phyloP scores from a whole-genome alignment of 2,797 vertebrate species.

The Neosalanx taihuensis region DNA sequence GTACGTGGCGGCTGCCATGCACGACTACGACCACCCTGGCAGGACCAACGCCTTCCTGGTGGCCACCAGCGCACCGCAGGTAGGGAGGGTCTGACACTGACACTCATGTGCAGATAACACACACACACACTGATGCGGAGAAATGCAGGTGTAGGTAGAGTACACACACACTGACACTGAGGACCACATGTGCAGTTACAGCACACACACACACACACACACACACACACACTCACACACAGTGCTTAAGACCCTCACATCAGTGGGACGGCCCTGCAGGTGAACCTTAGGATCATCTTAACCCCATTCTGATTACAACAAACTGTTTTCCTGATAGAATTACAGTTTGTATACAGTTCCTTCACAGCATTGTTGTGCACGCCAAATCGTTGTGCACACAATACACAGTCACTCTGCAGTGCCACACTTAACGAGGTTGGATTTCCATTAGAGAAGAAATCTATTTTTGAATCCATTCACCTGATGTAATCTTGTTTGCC shows the following conservation, averaged over 20 bases:
- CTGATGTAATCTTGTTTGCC: no score
- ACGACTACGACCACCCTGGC: slow-evolving; percentile 97
- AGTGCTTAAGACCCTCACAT: not conserved
- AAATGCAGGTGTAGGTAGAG: not conserved
- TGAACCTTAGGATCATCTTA: not conserved
- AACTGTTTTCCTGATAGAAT: not conserved
- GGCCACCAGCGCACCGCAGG: slow-evolving; percentile 90
- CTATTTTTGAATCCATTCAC: no score
- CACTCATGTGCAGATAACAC: no score
- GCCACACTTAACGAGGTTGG: no score
- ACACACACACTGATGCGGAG: not conserved
- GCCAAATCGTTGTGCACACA: no score
- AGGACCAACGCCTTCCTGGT: slow-evolving; percentile 97
- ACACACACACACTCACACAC: not conserved
- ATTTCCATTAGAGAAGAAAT: no score
- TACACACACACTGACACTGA: no score
- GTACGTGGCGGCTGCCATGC: slow-evolving; percentile 97
- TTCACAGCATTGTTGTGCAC: no score
- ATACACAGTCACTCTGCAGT: no score
- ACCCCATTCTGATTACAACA: not conserved
- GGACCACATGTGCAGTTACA: no score
- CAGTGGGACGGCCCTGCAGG: not conserved
- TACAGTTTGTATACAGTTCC: not conserved
- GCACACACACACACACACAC: not conserved
- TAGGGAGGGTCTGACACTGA: slow-evolving; percentile 22